Base-by-base conservation (phyloP, 2,113 vertebrate species). In the Gallinago undulata region DNA sequence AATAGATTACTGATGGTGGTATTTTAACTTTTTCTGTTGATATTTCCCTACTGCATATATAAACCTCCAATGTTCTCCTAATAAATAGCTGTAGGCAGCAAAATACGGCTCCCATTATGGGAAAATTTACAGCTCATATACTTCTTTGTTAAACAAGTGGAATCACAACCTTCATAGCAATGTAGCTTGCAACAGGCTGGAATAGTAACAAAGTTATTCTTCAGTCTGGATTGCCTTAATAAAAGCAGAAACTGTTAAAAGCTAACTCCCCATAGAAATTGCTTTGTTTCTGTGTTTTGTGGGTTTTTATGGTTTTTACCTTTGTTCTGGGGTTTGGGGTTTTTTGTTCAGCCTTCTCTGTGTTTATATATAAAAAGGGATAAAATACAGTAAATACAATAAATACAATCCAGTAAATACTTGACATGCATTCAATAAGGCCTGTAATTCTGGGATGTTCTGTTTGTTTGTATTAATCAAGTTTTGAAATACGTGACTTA, bases 221-320 rank as follows among this genome's bases (percentile, higher is more conserved):
- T 86, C 7, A 1, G 31, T 47, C 87, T 68, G 33, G 30, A 17
- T 3, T 8, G 14, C 13, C 4, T 59, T 66, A 82, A 57, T 62
- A 64, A 75, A 87, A 80, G 23, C 12, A 69, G 25, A 19, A 84
- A 73, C 2, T 24, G 11, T 47, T 56, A 43, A 5, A 67, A 51
- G 7, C 1, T 50, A 56, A 35, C 6, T 50, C 11, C 31, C 2
- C 11, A 68, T 19, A 79, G 9, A 75, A 78, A 48, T 5, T 10
- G 37, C 3, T 27, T 39, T 30, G 30, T 2, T 70, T 77, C 15
- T n/a, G 10, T 9, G 4, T 9, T 7, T 41, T 45, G 6, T 5
- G 1, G 6, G 5, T 11, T 30, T 7, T 5, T n/a, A 7, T 23
- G 6, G 5, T 11, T 30, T 7, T 5, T n/a, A 7, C 19, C 73